Evolutionary conservation across 2,113 vertebrate species (phyloP).

Genomic region (Puffinus mauretanicus): DNA sequence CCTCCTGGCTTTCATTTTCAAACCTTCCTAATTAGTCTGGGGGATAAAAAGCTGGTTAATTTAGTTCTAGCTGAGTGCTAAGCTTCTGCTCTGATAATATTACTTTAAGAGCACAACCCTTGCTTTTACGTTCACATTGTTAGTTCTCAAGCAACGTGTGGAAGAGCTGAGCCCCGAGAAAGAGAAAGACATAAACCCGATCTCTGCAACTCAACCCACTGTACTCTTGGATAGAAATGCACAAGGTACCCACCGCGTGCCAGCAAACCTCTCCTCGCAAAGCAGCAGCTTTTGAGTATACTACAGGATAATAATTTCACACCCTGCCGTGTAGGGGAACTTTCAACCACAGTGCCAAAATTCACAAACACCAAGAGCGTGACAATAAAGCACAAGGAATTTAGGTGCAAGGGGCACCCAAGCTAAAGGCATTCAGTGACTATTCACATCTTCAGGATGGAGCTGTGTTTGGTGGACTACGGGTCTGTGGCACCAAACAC

Average conservation of each 20-base stretch:
- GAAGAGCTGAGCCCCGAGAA: not conserved
- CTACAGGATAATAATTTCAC: not conserved
- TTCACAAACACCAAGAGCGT: constrained; percentile 1
- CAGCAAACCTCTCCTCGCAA: not conserved
- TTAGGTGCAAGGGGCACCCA: constrained; percentile 19
- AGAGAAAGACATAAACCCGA: not conserved
- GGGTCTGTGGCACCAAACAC: not conserved
- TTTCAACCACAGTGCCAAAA: constrained; percentile 1
- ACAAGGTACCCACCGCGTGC: not conserved
- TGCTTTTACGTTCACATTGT: not conserved
- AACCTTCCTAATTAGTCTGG: not conserved
- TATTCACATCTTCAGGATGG: not conserved
- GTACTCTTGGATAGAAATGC: not conserved
- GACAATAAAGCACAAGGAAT: constrained; percentile 14
- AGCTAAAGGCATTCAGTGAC: constrained; percentile 42
- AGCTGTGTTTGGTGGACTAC: not conserved
- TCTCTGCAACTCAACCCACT: not conserved
- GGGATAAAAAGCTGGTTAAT: not conserved
- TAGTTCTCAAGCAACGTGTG: rapidly evolving
- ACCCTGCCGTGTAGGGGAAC: not conserved
- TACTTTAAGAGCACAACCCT: not conserved
- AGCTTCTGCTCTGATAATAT: not conserved
- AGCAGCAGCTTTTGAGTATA: not conserved
- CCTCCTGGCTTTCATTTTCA: not conserved
- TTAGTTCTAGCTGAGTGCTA: not conserved